Percentiles rank a stretch among this genome's conserved stretches.
These are phyloP conservation scores for Pentamera pediparva DNA, from an alignment of 53 echinoderm and acorn worm species.

Conservation along the genomic window DNA sequence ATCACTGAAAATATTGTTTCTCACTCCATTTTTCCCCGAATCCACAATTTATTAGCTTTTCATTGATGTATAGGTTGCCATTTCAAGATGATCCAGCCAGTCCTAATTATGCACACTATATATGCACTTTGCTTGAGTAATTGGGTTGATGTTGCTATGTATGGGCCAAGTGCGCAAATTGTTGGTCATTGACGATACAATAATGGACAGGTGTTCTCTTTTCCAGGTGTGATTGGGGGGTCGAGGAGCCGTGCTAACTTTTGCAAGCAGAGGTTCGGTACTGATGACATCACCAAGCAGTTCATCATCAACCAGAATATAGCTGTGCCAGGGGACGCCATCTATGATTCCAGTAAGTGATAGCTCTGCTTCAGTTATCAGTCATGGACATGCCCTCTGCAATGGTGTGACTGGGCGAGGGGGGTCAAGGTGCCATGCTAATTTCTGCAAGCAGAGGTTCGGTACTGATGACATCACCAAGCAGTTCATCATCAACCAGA, in stretches of 20 bases:
- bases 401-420: too few relatives aligned
- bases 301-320: slow-evolving; percentile 56
- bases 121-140: too few relatives aligned
- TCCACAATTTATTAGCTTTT: too few relatives aligned
- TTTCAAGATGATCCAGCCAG: too few relatives aligned
- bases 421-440: slow-evolving; percentile 39
- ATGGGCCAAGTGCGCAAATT: too few relatives aligned
- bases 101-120: too few relatives aligned
- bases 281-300: slow-evolving; percentile 37
- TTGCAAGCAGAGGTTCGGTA: slow-evolving; percentile 69
- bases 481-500: slow-evolving; percentile 49
- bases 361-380: too few relatives aligned
- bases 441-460: slow-evolving; percentile 79
- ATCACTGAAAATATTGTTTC: too few relatives aligned
- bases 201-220: neutral
- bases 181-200: neutral
- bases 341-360: slow-evolving; percentile 73
- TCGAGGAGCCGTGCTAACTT: slow-evolving; percentile 60
- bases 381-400: too few relatives aligned
- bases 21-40: too few relatives aligned
- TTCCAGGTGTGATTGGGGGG: slow-evolving; percentile 11
- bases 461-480: slow-evolving; percentile 42
- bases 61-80: too few relatives aligned
- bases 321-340: slow-evolving; percentile 47
- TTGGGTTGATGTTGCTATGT: too few relatives aligned